Conservation (phyloP, 2,113 vertebrate genomes). For the Laterallus jamaicensis region DNA sequence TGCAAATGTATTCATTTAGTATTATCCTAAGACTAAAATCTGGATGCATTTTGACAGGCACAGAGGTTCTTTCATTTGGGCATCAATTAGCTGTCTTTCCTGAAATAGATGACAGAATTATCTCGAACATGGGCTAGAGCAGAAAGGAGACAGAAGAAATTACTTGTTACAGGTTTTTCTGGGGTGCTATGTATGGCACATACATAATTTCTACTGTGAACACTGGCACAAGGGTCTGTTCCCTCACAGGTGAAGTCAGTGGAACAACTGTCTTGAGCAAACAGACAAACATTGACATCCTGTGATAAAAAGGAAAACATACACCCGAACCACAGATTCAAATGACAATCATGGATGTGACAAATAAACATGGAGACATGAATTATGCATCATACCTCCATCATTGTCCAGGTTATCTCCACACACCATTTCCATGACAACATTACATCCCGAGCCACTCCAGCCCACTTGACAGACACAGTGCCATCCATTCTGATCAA, state of each 20-base stretch:
- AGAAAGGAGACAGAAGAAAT: background rate
- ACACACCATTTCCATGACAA: constrained; percentile 99
- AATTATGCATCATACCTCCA: constrained; percentile 82
- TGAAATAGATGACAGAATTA: background rate
- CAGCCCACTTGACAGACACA: constrained; percentile 97
- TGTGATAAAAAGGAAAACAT: constrained; percentile 24
- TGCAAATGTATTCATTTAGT: background rate
- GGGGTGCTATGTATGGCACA: background rate
- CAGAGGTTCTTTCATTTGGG: background rate
- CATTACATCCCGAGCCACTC: constrained; percentile 92
- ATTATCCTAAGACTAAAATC: background rate
- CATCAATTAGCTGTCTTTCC: background rate
- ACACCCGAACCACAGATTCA: background rate
- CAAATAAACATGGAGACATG: background rate
- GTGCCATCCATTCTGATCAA: constrained; percentile 98
- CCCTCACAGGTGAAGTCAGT: background rate
- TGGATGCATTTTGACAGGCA: background rate
- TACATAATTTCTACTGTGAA: background rate
- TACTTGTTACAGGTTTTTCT: too few species aligned
- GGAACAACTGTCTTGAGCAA: background rate
- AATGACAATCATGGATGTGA: background rate
- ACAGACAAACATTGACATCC: background rate
- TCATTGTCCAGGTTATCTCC: constrained; percentile 95
- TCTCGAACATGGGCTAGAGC: background rate
- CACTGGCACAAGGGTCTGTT: background rate